phyloP scores from a whole-genome alignment of 2,113 vertebrate genomes.

The Rhynchopsitta pachyrhyncha region DNA sequence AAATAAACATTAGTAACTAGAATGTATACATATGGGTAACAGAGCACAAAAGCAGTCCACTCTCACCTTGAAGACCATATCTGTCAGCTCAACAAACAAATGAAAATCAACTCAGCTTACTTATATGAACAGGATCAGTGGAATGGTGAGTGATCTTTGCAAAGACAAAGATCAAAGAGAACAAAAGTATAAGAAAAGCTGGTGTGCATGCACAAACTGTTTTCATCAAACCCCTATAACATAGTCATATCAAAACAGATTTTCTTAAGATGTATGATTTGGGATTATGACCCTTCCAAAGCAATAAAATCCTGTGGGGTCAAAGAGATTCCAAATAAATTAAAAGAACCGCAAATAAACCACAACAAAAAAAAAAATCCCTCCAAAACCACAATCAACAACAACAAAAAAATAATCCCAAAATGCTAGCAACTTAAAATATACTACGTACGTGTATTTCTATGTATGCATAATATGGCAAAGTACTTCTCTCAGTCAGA shows the following conservation, averaged over 20 bases:
- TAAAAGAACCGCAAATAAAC: not conserved
- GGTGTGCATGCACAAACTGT: not conserved
- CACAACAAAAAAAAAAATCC: not conserved
- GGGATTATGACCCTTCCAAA: not conserved
- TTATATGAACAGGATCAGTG: not conserved
- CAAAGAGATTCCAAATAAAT: not conserved
- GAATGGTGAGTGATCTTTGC: constrained; percentile 17
- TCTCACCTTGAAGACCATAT: not conserved
- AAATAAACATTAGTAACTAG: not conserved
- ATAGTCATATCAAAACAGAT: not conserved
- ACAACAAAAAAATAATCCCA: not conserved
- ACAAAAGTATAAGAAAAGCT: not conserved
- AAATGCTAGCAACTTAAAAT: not conserved
- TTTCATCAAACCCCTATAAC: constrained; percentile 11
- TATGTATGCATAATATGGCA: not conserved
- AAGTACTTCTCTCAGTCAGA: not conserved
- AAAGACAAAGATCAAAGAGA: constrained; percentile 20
- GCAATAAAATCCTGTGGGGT: not conserved
- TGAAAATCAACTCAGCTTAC: not conserved
- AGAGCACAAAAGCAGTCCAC: not conserved
- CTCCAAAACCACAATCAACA: not conserved
- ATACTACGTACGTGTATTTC: not conserved
- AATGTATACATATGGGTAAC: not conserved
- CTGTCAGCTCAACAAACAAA: not conserved
- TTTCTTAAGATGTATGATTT: not conserved